Evolutionary conservation across 1,140 invertebrate genomes (phyloP), one percentile per base, ranked within the genome.

Genomic region (Cheumatopsyche charites): DNA sequence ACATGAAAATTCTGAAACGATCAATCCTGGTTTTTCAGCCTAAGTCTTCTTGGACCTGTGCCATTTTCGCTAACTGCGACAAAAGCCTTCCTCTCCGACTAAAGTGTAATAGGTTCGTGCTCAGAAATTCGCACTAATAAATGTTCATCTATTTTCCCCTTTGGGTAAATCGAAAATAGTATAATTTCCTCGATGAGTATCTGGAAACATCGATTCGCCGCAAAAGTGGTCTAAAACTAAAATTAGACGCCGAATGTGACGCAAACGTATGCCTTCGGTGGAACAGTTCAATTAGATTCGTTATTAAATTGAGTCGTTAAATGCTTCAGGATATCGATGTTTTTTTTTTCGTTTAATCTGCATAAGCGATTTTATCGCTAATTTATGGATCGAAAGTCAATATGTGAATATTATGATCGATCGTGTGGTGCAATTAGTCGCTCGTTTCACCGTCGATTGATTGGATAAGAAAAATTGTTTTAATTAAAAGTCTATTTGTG

Each of bases 231-330:
- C 3, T 58, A 23, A n/a, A 9, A 25, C 55, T 58, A 58, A 58
- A 58, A 58, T 58, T 58, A 58, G 55, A 58, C 55, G 55, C n/a
- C 12, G 21, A 58, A 23, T 25, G 21, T 58, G 19, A 58, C 55
- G 55, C 25, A 25, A 58, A 58, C 12, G 41, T 11, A 58, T n/a
- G 23, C 43, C 43, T 47, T 36, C 29, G 29, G 29, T 3, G 9
- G 9, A 36, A 36, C 19, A 19, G 47, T 52, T 52, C 15, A 52
- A 52, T 36, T 36, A 36, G 29, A 36, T 36, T 36, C 29, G 9
- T 36, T 36, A 36, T 36, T 36, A 36, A 36, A 36, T 36, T 36
- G 29, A 36, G 29, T 36, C 29, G 29, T 36, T 36, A 47, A 12
- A 6, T 47, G 2, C 13, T 47, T 47, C 13, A 42, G 12, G 12